These are phyloP conservation scores for Drosophila teissieri DNA, from an alignment of 1,140 invertebrate species.

Conservation along the genomic window DNA sequence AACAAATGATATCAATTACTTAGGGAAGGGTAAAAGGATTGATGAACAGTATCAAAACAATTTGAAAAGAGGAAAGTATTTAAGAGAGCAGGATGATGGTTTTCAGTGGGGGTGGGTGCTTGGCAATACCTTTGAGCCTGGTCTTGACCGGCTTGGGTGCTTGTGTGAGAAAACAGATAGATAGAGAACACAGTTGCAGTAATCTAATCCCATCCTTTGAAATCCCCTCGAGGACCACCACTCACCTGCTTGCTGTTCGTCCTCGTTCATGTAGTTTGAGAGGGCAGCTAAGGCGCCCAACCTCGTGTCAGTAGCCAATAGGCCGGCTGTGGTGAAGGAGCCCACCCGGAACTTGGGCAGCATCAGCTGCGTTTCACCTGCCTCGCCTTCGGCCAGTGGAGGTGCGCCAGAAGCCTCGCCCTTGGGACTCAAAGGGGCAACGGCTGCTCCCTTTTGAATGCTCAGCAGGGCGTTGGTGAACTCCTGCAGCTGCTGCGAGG, in stretches of 20 bases:
- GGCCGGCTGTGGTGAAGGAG: slow-evolving; percentile 84
- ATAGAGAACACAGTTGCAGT: slow-evolving; percentile 15
- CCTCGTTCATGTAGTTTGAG: slow-evolving; percentile 79
- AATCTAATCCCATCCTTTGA: background rate
- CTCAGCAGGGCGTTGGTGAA: slow-evolving; percentile 75
- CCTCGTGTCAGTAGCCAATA: slow-evolving; percentile 64
- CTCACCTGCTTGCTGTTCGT: slow-evolving; percentile 81
- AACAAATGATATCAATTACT: background rate
- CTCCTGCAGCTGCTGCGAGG: slow-evolving; percentile 85
- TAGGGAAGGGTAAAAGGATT: background rate
- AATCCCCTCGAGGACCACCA: background rate
- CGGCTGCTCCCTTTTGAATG: slow-evolving; percentile 58
- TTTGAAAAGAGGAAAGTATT: too few relatives aligned
- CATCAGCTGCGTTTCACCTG: slow-evolving; percentile 84
- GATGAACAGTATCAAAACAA: background rate
- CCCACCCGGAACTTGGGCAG: slow-evolving; percentile 87
- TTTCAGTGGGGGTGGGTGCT: slow-evolving; percentile 41
- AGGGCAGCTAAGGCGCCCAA: slow-evolving; percentile 78
- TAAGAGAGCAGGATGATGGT: background rate
- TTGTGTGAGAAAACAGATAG: slow-evolving; percentile 65
- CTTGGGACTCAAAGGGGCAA: slow-evolving; percentile 25
- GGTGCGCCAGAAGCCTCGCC: slow-evolving; percentile 3
- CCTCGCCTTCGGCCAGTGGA: slow-evolving; percentile 40
- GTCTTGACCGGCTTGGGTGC: slow-evolving; percentile 77
- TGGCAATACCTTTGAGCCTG: slow-evolving; percentile 72